Evolutionary conservation across 2,113 vertebrate genomes (phyloP).

Genomic region (Corvus hawaiiensis): DNA sequence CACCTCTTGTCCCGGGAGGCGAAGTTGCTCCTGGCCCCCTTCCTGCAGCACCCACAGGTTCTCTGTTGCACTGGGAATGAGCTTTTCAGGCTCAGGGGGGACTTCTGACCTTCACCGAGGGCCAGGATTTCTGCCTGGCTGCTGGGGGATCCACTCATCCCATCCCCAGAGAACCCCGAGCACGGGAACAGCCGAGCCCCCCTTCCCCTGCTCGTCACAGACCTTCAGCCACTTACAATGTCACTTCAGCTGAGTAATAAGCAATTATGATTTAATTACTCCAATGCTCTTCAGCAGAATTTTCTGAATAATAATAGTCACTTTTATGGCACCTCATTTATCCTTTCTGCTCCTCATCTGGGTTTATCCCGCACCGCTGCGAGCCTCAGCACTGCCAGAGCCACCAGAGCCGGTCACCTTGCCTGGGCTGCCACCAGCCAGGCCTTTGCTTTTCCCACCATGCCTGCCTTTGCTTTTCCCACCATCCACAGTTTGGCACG

Average conservation of each 20-base stretch:
- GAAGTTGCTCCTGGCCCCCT: background rate
- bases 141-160: background rate
- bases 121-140: background rate
- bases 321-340: slow-evolving; percentile 15
- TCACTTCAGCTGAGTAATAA: background rate
- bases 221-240: slow-evolving; percentile 8
- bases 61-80: background rate
- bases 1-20: fast-evolving
- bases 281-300: background rate
- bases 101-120: fast-evolving
- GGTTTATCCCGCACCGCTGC: fast-evolving
- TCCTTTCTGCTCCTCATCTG: background rate
- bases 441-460: background rate
- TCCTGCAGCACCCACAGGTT: background rate
- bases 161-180: fast-evolving
- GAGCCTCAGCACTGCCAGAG: background rate
- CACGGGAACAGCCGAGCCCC: fast-evolving
- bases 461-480: background rate
- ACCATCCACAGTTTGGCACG: slow-evolving; percentile 44
- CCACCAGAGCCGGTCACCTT: background rate
- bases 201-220: background rate
- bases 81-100: background rate
- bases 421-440: background rate
- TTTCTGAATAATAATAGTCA: background rate
- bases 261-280: slow-evolving; percentile 12